Percentiles rank a stretch among this genome's conserved stretches.
Evolutionary conservation across 2,888 invertebrate genomes (phyloP).

Genomic region (Gandaritis pyraliata): DNA sequence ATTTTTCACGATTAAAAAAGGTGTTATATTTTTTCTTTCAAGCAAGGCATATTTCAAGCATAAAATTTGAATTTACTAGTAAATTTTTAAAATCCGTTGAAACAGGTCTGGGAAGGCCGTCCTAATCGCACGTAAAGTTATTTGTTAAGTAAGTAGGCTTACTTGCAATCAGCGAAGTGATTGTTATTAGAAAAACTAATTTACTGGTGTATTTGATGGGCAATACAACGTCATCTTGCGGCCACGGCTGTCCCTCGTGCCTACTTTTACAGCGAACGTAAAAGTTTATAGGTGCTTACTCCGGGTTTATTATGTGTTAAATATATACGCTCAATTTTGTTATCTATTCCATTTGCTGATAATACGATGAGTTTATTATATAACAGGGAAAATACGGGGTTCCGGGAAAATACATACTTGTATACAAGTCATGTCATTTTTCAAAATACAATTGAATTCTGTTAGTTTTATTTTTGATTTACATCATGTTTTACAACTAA

Average conservation of each 20-base stretch:
- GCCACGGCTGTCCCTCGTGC: conserved; percentile 50
- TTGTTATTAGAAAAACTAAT: conserved; percentile 49
- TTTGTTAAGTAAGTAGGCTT: no score
- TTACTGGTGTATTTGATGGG: conserved; percentile 47
- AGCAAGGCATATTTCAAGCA: not conserved
- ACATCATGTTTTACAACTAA: no score
- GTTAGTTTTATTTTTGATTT: no score
- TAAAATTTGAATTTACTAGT: not conserved
- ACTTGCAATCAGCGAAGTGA: conserved; percentile 30
- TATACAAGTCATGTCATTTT: not conserved
- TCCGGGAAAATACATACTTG: not conserved
- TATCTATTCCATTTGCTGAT: conserved; percentile 54
- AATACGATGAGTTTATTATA: conserved; percentile 34
- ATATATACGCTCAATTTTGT: conserved; percentile 54
- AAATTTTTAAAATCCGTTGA: not conserved
- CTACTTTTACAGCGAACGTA: conserved; percentile 59
- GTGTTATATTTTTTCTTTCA: not conserved
- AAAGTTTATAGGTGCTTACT: conserved; percentile 60
- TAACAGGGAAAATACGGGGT: not conserved
- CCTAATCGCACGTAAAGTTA: not conserved
- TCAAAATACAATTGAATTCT: not conserved
- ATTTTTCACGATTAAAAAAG: not conserved
- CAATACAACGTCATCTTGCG: conserved; percentile 53
- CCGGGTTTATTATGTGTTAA: conserved; percentile 60
- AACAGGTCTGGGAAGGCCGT: not conserved